Percentiles rank a stretch among this genome's conserved stretches.
phyloP scores from a whole-genome alignment of 2,113 vertebrate genomes.

The Arenaria interpres region DNA sequence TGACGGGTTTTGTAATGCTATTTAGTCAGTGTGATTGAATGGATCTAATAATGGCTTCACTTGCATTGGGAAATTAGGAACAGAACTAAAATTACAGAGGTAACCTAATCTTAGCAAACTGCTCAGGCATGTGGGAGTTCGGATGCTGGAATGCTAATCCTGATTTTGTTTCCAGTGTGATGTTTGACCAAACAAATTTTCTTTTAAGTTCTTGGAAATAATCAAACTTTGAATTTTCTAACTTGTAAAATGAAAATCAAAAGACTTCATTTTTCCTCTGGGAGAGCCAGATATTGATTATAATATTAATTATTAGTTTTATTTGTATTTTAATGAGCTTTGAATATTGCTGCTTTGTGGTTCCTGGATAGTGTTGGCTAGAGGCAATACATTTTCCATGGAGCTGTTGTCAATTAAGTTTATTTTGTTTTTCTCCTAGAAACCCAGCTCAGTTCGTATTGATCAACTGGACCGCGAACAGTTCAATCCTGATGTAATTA shows the following conservation, averaged over 20 bases:
- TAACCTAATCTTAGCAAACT: background rate
- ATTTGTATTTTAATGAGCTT: background rate
- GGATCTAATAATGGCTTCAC: slow-evolving; percentile 26
- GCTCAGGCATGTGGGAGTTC: background rate
- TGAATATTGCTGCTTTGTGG: background rate
- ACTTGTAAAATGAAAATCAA: background rate
- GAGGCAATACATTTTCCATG: background rate
- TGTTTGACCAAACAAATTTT: background rate
- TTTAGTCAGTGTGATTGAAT: slow-evolving; percentile 36
- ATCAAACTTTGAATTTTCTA: background rate
- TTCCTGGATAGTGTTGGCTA: background rate
- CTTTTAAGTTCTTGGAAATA: background rate
- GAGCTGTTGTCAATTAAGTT: background rate
- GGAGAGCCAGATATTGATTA: background rate
- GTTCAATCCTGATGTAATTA: slow-evolving; percentile 98
- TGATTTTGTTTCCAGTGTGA: slow-evolving; percentile 1
- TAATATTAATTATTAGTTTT: background rate
- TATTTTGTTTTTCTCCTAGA: slow-evolving; percentile 76
- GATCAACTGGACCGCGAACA: slow-evolving; percentile 98
- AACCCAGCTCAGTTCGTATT: slow-evolving; percentile 98
- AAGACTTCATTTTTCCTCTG: background rate
- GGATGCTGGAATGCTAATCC: background rate
- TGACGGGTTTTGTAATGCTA: slow-evolving; percentile 13
- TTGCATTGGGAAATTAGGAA: background rate
- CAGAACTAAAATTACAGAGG: background rate